A percentile compares a stretch with the other conserved stretches of the same genome.
phyloP scores from a whole-genome alignment of 2,113 vertebrate genomes.

The Rynchops niger region DNA sequence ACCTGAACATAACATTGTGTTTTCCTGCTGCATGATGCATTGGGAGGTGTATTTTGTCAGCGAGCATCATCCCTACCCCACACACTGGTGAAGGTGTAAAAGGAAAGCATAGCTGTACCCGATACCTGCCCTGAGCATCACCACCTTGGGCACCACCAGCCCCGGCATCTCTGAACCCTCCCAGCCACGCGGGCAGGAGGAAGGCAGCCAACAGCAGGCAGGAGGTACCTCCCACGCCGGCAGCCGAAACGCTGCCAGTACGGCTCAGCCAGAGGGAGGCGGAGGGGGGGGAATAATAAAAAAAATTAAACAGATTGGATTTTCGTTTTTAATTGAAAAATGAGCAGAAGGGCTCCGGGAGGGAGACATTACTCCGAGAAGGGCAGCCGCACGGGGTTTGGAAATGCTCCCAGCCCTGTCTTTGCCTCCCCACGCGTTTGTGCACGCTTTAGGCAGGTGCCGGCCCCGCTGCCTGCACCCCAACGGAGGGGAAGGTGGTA shows the following conservation, averaged over 20 bases:
- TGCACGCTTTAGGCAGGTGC: background rate
- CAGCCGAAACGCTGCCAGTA: background rate
- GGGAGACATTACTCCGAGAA: background rate
- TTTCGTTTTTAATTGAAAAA: background rate
- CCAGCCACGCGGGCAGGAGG: background rate
- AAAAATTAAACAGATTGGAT: background rate
- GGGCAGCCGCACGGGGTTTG: background rate
- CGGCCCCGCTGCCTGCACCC: background rate
- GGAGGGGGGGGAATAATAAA: no score
- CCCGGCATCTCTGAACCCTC: background rate
- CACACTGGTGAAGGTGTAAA: background rate
- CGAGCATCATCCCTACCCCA: background rate
- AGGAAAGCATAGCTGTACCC: background rate
- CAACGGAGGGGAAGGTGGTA: background rate
- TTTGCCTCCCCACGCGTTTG: background rate
- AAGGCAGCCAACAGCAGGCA: background rate
- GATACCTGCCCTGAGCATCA: background rate
- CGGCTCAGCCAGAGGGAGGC: background rate
- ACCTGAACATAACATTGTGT: rapidly evolving
- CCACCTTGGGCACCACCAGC: background rate
- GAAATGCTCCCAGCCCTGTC: background rate
- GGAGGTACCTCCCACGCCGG: background rate
- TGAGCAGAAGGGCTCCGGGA: background rate
- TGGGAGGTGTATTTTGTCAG: background rate
- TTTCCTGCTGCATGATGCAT: background rate